These are phyloP conservation scores for Ceuthmochares aereus DNA, from an alignment of 2,113 vertebrate species.

Conservation along the genomic window DNA sequence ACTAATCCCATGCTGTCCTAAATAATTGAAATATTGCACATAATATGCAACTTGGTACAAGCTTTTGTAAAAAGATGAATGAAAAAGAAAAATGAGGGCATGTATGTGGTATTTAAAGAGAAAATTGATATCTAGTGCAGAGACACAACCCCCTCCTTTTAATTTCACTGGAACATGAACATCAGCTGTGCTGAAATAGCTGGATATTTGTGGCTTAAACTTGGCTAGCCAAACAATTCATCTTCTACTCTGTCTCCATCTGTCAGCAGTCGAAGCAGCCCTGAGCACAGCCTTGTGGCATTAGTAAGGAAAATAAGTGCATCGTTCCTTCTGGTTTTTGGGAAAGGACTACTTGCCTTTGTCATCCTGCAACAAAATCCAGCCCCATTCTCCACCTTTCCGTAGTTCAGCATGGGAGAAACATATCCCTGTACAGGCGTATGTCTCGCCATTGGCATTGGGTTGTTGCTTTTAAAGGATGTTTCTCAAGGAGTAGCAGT, in stretches of 20 bases:
- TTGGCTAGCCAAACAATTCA: background rate
- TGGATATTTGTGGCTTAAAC: background rate
- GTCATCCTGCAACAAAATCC: background rate
- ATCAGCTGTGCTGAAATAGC: background rate
- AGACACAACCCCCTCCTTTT: rapidly evolving
- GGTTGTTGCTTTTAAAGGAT: background rate
- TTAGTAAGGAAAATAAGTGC: background rate
- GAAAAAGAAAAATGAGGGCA: background rate
- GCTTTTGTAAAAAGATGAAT: background rate
- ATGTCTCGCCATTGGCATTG: too few relatives aligned
- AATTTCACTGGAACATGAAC: background rate
- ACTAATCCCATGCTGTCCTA: background rate
- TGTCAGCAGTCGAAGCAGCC: background rate
- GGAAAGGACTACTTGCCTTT: background rate
- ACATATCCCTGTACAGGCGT: background rate
- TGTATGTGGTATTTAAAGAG: background rate
- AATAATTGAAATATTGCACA: background rate
- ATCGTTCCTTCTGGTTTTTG: background rate
- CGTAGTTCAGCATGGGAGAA: background rate
- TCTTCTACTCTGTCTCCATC: background rate
- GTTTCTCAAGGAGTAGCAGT: background rate
- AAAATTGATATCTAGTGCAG: background rate
- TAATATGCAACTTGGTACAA: background rate
- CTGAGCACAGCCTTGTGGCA: background rate
- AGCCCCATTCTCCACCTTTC: background rate